A percentile compares a stretch with the other conserved stretches of the same genome.
phyloP scores from a whole-genome alignment of 2,888 invertebrate genomes.

The Napeogenes inachia region DNA sequence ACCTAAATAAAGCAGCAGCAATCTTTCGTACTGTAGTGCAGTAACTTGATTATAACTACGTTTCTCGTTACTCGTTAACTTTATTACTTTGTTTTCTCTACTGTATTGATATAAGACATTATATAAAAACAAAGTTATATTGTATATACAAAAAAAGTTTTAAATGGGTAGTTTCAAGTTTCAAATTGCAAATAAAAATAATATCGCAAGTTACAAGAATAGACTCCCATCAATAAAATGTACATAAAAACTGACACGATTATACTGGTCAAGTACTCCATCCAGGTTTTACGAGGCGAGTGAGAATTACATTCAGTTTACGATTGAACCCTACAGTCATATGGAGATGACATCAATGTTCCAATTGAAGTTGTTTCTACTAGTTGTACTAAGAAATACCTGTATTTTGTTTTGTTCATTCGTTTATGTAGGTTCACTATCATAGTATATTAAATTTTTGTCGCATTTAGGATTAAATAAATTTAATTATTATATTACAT shows the following conservation, averaged over 20 bases:
- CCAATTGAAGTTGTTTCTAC: conserved; percentile 16
- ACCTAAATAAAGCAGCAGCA: too few species aligned
- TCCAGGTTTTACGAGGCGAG: conserved; percentile 34
- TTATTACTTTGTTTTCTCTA: too few species aligned
- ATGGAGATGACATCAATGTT: conserved; percentile 40
- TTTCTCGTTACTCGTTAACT: too few species aligned
- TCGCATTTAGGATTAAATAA: too few species aligned
- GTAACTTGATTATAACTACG: too few species aligned
- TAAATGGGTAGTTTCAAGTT: not conserved
- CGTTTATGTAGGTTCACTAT: not conserved
- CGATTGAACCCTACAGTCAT: conserved; percentile 37
- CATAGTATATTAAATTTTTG: too few species aligned
- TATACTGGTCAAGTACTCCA: conserved; percentile 35
- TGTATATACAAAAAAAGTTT: too few species aligned
- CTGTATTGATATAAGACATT: too few species aligned
- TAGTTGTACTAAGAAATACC: not conserved
- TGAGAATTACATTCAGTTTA: conserved; percentile 36
- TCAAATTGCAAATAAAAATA: not conserved
- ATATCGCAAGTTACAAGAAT: conserved; percentile 23
- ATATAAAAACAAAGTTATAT: too few species aligned
- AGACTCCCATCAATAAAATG: conserved; percentile 30
- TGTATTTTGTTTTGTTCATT: not conserved
- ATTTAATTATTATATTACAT: too few species aligned
- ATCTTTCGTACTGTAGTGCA: too few species aligned
- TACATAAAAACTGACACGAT: conserved; percentile 37